Percentiles rank a stretch among this genome's conserved stretches.
These are phyloP conservation scores for Lordiphosa mommai DNA, from an alignment of 1,140 invertebrate species.

Conservation along the genomic window DNA sequence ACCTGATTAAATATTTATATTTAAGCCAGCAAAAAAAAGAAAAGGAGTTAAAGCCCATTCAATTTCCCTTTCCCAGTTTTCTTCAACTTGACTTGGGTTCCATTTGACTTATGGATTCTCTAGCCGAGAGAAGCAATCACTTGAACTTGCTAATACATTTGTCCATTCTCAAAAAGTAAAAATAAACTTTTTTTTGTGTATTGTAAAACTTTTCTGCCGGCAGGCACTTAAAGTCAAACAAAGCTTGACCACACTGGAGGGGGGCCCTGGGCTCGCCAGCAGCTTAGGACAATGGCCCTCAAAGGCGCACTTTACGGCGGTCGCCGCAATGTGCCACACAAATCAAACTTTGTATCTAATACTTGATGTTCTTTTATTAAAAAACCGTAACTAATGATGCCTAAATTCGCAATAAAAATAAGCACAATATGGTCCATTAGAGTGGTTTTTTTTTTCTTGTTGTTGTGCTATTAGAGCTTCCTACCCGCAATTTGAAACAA, in stretches of 20 bases:
- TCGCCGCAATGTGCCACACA: conserved; percentile 53
- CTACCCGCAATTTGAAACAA: conserved; percentile 67
- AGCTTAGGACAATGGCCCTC: conserved; percentile 58
- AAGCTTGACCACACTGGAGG: conserved; percentile 56
- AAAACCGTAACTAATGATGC: conserved; percentile 77
- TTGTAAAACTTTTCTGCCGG: conserved; percentile 26
- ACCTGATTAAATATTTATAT: no score
- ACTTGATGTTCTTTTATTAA: conserved; percentile 68
- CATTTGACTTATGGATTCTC: conserved; percentile 31
- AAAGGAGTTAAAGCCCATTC: background rate
- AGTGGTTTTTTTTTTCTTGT: conserved; percentile 33
- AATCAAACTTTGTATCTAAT: conserved; percentile 62
- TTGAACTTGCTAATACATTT: conserved; percentile 64
- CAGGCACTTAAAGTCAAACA: conserved; percentile 53
- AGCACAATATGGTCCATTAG: conserved; percentile 77
- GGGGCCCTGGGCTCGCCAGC: background rate
- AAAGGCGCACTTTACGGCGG: conserved; percentile 63
- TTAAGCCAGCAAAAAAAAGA: background rate
- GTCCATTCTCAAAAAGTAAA: conserved; percentile 39
- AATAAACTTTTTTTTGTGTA: conserved; percentile 43
- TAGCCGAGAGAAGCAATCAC: conserved; percentile 26
- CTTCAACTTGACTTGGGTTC: conserved; percentile 8
- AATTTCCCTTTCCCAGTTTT: background rate
- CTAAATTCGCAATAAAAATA: conserved; percentile 77
- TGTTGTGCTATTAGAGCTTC: conserved; percentile 58